Evolutionary conservation across 2,113 vertebrate genomes (phyloP).

Genomic region (Archocentrus centrarchus): DNA sequence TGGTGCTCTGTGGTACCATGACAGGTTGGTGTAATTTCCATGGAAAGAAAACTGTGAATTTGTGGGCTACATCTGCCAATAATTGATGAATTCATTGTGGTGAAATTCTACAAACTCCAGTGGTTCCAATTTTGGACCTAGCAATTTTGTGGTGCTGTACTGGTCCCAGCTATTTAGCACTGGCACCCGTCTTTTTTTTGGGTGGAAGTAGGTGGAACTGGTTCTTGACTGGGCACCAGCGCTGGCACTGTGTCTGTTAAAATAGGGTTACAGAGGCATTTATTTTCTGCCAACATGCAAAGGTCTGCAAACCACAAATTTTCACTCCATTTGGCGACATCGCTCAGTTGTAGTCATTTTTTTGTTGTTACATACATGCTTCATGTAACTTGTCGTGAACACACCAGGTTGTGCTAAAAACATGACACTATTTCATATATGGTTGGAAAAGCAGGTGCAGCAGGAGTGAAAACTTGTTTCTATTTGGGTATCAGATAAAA

Average conservation of each 20-base stretch:
- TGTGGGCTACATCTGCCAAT: background rate
- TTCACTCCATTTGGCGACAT: background rate
- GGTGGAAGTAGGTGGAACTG: background rate
- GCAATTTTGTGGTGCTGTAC: background rate
- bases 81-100: background rate
- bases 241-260: background rate
- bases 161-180: background rate
- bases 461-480: background rate
- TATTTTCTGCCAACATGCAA: conserved; percentile 4
- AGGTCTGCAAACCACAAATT: background rate
- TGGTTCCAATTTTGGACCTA: conserved; percentile 4
- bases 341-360: background rate
- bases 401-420: background rate
- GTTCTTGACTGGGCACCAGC: background rate
- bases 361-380: background rate
- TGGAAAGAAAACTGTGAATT: background rate
- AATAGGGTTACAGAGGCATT: background rate
- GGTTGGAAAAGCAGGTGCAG: background rate
- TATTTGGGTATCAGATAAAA: background rate
- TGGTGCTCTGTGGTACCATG: background rate
- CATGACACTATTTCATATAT: too few relatives aligned
- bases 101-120: background rate
- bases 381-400: background rate
- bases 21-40: background rate
- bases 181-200: background rate